These are phyloP conservation scores for Menidia menidia DNA, from an alignment of 2,797 vertebrate species.

Conservation along the genomic window DNA sequence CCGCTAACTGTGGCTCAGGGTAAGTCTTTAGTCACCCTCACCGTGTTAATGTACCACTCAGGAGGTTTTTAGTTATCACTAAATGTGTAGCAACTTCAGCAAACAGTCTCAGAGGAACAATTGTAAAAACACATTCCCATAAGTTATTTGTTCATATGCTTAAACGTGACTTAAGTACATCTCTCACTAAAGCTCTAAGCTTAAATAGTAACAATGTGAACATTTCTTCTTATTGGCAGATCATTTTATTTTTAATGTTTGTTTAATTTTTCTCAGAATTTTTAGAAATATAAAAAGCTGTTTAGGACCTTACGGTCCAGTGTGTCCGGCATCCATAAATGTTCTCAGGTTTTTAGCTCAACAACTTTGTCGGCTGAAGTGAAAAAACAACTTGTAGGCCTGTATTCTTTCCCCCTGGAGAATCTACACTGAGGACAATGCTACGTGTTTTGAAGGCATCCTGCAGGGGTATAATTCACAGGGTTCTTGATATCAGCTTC, in stretches of 20 bases:
- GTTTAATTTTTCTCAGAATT: no score
- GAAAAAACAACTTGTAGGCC: conserved; percentile 36
- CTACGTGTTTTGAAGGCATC: neutral
- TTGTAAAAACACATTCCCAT: neutral
- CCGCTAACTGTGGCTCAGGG: neutral
- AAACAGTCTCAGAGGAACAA: neutral
- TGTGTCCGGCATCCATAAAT: no score
- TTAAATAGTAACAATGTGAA: no score
- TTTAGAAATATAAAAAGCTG: no score
- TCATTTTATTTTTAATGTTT: no score
- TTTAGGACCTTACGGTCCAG: no score
- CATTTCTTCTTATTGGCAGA: no score
- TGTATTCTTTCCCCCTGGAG: conserved; percentile 26
- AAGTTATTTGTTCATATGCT: no score
- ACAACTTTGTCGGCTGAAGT: conserved; percentile 32
- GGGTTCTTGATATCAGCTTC: neutral
- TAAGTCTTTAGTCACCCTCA: conserved; percentile 23
- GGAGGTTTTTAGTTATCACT: conserved; percentile 41
- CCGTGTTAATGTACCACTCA: conserved; percentile 30
- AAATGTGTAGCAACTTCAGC: conserved; percentile 23
- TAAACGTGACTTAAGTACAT: no score
- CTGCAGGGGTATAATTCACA: neutral
- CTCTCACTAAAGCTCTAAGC: no score
- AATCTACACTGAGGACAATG: neutral
- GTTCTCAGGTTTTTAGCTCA: neutral